Evolutionary conservation across 2,797 vertebrate genomes (phyloP).

Genomic region (Poeciliopsis infans): DNA sequence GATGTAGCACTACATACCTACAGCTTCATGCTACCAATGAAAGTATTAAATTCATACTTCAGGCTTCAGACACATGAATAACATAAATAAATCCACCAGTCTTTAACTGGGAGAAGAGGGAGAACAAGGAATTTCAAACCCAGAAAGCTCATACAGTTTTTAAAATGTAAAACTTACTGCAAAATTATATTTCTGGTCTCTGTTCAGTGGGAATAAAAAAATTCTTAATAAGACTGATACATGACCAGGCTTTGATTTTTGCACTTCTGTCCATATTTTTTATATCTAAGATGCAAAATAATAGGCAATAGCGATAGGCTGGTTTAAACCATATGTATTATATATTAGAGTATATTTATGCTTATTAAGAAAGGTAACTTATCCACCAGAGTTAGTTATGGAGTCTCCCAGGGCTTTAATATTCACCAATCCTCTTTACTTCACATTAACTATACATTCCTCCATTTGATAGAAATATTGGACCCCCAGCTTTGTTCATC

Average conservation of each 20-base stretch:
- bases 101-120: background rate
- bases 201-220: background rate
- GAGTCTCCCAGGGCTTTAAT: background rate
- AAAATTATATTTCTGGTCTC: background rate
- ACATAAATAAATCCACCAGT: background rate
- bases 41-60: background rate
- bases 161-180: background rate
- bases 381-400: background rate
- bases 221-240: background rate
- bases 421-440: background rate
- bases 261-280: constrained; percentile 38
- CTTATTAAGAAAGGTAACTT: background rate
- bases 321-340: background rate
- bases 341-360: background rate
- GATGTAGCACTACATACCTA: background rate
- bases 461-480: background rate
- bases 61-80: background rate
- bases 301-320: background rate
- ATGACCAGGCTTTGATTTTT: background rate
- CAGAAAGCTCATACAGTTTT: background rate
- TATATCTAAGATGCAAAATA: constrained; percentile 27
- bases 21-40: background rate
- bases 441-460: background rate
- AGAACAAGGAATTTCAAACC: background rate
- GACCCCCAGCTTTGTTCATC: background rate